These are phyloP conservation scores for Xestia c-nigrum DNA, from an alignment of 2,888 invertebrate genomes.

Conservation along the genomic window DNA sequence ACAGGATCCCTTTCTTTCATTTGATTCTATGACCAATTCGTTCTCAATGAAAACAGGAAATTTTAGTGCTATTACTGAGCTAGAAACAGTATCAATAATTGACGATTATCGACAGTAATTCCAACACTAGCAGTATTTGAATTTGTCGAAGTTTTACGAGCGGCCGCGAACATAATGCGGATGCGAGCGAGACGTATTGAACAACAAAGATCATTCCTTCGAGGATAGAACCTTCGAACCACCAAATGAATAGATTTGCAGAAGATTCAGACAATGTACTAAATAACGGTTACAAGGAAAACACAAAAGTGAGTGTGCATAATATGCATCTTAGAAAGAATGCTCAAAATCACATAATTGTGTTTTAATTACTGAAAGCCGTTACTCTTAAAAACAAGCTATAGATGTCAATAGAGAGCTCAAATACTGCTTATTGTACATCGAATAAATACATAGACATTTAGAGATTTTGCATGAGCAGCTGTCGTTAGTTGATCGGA, in stretches of 20 bases:
- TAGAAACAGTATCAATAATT: too few relatives aligned
- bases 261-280: slow-evolving; percentile 12
- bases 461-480: background rate
- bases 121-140: slow-evolving; percentile 63
- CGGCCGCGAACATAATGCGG: slow-evolving; percentile 64
- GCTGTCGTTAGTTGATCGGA: background rate
- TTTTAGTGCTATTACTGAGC: background rate
- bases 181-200: slow-evolving; percentile 67
- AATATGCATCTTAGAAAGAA: background rate
- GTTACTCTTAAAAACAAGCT: background rate
- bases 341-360: too few relatives aligned
- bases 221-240: slow-evolving; percentile 61
- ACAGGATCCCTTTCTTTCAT: background rate
- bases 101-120: background rate
- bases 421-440: background rate
- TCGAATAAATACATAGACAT: background rate
- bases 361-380: too few relatives aligned
- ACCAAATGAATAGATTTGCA: slow-evolving; percentile 1
- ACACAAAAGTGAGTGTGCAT: background rate
- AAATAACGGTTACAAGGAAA: background rate
- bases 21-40: background rate
- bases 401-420: background rate
- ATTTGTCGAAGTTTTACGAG: slow-evolving; percentile 69
- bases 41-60: background rate
- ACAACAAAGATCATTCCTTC: slow-evolving; percentile 70